Conservation (phyloP, 2,797 vertebrate species). For the Crenichthys baileyi region DNA sequence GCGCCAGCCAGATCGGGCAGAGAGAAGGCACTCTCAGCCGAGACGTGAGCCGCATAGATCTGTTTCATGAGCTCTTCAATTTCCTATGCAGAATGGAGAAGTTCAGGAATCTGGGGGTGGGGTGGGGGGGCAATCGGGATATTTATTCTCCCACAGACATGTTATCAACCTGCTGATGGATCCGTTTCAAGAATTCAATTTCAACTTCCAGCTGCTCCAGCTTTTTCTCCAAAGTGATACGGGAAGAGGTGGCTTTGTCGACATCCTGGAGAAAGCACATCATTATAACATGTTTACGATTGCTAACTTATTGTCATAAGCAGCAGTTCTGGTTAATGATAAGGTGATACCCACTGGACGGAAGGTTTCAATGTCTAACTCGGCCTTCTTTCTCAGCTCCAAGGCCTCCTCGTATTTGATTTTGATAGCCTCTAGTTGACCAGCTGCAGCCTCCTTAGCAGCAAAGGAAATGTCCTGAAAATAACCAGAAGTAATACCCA, state of each 20-base stretch:
- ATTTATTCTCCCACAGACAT: not conserved
- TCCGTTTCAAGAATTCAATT: constrained; percentile 77
- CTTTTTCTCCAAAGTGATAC: constrained; percentile 78
- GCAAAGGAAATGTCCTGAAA: constrained; percentile 81
- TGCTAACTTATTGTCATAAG: not conserved
- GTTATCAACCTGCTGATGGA: constrained; percentile 64
- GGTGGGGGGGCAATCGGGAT: not conserved
- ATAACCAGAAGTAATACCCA: constrained; percentile 53
- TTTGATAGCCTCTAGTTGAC: constrained; percentile 78
- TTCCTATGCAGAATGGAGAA: constrained; percentile 67
- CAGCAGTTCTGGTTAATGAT: not conserved
- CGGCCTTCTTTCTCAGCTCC: constrained; percentile 80
- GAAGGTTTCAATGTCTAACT: constrained; percentile 81
- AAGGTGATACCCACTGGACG: constrained; percentile 76
- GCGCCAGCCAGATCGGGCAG: constrained; percentile 82
- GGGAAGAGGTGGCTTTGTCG: constrained; percentile 73
- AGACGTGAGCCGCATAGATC: constrained; percentile 75
- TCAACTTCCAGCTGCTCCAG: constrained; percentile 81
- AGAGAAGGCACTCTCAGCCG: constrained; percentile 68
- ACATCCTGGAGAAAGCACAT: constrained; percentile 65
- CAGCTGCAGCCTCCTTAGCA: constrained; percentile 74
- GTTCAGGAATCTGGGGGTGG: not conserved
- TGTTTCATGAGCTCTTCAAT: constrained; percentile 83
- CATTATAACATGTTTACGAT: not conserved
- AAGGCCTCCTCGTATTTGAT: constrained; percentile 81